Evolutionary conservation across 2,888 invertebrate genomes (phyloP).

Genomic region (Oithona nana): DNA sequence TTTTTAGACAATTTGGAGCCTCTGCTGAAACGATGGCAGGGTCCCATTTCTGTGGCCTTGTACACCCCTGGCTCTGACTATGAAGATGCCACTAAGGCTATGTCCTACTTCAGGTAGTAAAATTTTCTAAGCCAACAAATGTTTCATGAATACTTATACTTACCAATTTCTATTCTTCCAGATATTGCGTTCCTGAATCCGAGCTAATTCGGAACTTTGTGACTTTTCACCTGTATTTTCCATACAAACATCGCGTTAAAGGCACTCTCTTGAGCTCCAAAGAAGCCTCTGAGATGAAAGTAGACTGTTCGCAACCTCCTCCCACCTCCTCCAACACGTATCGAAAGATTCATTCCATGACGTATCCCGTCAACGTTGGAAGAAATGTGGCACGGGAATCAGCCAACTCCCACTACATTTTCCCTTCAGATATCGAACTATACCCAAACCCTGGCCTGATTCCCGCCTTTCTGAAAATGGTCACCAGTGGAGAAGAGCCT

Average conservation of each 20-base stretch:
- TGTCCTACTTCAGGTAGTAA: slow-evolving; percentile 41
- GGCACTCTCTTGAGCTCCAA: neutral
- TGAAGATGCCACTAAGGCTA: slow-evolving; percentile 51
- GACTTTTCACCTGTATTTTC: slow-evolving; percentile 76
- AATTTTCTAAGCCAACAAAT: neutral
- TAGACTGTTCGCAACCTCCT: neutral
- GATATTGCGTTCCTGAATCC: neutral
- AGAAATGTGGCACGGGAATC: slow-evolving; percentile 69
- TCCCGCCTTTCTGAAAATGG: slow-evolving; percentile 62
- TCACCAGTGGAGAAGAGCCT: slow-evolving; percentile 36
- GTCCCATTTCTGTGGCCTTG: slow-evolving; percentile 66
- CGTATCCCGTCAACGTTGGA: slow-evolving; percentile 77
- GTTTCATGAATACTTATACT: neutral
- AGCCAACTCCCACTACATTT: slow-evolving; percentile 57
- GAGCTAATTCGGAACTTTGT: slow-evolving; percentile 49
- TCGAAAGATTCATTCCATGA: slow-evolving; percentile 44
- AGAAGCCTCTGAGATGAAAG: neutral
- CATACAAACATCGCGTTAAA: slow-evolving; percentile 52
- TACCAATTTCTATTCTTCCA: neutral
- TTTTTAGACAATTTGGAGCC: slow-evolving; percentile 75
- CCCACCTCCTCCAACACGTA: neutral
- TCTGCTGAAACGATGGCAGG: slow-evolving; percentile 65
- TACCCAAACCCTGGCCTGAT: slow-evolving; percentile 69
- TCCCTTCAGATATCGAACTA: slow-evolving; percentile 73
- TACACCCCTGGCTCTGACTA: slow-evolving; percentile 73